These are phyloP conservation scores for Hippoglossus stenolepis DNA, from an alignment of 2,113 vertebrate genomes.

Conservation along the genomic window DNA sequence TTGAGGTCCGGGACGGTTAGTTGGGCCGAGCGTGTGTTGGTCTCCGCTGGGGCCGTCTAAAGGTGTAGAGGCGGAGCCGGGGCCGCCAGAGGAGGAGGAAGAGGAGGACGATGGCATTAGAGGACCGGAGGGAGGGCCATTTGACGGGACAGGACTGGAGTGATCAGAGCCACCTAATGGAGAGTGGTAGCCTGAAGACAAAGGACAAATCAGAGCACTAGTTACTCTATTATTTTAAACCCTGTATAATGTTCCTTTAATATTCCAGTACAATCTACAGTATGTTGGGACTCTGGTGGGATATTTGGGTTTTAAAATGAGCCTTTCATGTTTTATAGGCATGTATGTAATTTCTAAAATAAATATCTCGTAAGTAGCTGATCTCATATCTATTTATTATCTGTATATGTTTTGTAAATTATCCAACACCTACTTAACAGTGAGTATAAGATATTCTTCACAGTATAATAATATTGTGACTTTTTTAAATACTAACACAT, in stretches of 20 bases:
- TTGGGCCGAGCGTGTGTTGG: conserved; percentile 84
- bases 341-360: neutral
- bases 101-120: conserved; percentile 83
- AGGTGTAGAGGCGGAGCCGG: conserved; percentile 83
- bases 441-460: neutral
- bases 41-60: conserved; percentile 84
- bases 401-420: neutral
- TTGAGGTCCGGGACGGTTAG: conserved; percentile 77
- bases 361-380: neutral
- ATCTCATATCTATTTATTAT: neutral
- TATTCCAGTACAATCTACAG: too few relatives aligned
- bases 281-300: too few relatives aligned
- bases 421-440: neutral
- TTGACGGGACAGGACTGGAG: conserved; percentile 92
- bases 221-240: too few relatives aligned
- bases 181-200: conserved; percentile 90
- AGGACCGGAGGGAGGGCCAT: conserved; percentile 89
- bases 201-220: neutral
- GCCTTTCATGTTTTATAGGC: neutral
- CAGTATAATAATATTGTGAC: neutral
- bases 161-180: conserved; percentile 93
- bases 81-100: conserved; percentile 75
- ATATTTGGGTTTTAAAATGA: neutral
- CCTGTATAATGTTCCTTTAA: too few relatives aligned
- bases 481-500: neutral